Conservation (phyloP, 2,888 invertebrate genomes). For the Tineola bisselliella region DNA sequence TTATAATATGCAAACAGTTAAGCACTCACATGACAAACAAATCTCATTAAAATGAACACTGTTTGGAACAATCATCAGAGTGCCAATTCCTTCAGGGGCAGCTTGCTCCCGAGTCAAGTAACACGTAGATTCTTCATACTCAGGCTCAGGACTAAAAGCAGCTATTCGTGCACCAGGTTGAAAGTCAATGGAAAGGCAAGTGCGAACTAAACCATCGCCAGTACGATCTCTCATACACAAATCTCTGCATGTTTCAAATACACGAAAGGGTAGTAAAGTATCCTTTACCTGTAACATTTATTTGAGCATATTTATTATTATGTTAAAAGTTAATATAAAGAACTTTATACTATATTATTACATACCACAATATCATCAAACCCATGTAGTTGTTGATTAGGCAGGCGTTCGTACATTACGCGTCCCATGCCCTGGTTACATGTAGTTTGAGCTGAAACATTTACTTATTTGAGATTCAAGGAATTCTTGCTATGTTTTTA, state of each 20-base stretch:
- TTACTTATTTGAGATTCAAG: slow-evolving; percentile 20
- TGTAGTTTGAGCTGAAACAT: slow-evolving; percentile 80
- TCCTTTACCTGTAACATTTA: slow-evolving; percentile 71
- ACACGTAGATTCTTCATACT: slow-evolving; percentile 89
- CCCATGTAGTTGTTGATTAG: slow-evolving; percentile 89
- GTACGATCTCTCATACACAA: slow-evolving; percentile 83
- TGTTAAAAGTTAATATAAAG: no score
- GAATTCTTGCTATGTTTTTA: no score
- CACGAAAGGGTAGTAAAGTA: slow-evolving; percentile 85
- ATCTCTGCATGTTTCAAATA: slow-evolving; percentile 89
- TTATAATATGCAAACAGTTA: slow-evolving; percentile 3
- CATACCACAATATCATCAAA: slow-evolving; percentile 88
- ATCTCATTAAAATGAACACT: slow-evolving; percentile 92
- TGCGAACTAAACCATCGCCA: slow-evolving; percentile 83
- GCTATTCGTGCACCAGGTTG: slow-evolving; percentile 88
- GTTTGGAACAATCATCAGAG: slow-evolving; percentile 87
- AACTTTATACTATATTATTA: no score
- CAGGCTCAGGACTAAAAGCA: slow-evolving; percentile 81
- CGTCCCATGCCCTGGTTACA: slow-evolving; percentile 91
- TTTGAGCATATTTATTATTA: no score
- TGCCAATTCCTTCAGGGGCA: slow-evolving; percentile 88
- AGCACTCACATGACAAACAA: slow-evolving; percentile 86
- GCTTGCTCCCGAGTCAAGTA: slow-evolving; percentile 87
- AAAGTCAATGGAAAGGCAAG: slow-evolving; percentile 90
- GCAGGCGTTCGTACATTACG: slow-evolving; percentile 87